phyloP scores from a whole-genome alignment of 2,113 vertebrate species.

The Cheirogaleus medius region DNA sequence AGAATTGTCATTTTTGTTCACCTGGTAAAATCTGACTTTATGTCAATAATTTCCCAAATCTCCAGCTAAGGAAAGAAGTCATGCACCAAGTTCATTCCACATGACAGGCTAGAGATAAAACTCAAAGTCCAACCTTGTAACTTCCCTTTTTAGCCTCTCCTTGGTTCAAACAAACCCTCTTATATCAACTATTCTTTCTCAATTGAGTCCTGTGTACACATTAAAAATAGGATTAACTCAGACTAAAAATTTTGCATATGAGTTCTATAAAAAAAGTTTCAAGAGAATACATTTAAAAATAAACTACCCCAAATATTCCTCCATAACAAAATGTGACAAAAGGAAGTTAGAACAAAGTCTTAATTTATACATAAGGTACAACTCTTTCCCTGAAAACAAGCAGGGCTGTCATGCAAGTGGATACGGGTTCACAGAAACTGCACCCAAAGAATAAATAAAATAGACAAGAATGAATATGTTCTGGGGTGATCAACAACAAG shows the following conservation, averaged over 20 bases:
- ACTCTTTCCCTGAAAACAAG: constrained; percentile 54
- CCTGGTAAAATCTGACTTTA: background rate
- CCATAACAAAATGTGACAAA: constrained; percentile 32
- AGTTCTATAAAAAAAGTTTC: background rate
- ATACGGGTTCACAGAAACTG: background rate
- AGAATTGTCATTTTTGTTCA: background rate
- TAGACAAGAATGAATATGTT: background rate
- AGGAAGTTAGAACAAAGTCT: background rate
- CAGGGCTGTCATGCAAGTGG: background rate
- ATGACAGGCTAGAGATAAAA: background rate
- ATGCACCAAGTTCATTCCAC: background rate
- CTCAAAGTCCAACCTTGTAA: background rate
- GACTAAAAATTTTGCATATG: background rate
- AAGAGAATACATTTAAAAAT: background rate
- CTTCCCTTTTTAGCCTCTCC: background rate
- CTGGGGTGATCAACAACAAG: background rate
- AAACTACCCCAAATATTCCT: background rate
- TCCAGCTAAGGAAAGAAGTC: background rate
- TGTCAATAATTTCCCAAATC: background rate
- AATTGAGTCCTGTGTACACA: background rate
- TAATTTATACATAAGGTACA: background rate
- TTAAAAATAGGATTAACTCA: background rate
- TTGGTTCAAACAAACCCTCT: background rate
- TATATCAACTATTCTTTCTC: background rate
- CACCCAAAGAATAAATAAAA: constrained; percentile 38